Conservation (phyloP, 2,888 invertebrate genomes). For the Ormyrus labotus region DNA sequence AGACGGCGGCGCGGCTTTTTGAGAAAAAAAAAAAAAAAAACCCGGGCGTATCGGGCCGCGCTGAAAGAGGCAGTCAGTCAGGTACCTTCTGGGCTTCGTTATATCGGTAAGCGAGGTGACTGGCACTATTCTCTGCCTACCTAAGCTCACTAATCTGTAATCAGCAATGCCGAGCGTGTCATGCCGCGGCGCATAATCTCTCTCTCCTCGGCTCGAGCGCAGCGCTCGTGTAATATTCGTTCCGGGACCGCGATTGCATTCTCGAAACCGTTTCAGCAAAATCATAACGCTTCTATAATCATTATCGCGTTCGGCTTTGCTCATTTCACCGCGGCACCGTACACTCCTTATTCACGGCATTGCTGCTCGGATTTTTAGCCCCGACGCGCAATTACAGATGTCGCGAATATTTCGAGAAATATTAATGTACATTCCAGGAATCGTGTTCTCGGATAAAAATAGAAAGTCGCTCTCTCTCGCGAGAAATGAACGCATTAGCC, state of each 20-base stretch:
- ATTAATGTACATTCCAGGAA: too few species aligned
- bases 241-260: constrained; percentile 37
- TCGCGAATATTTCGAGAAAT: too few species aligned
- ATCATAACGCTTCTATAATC: constrained; percentile 42
- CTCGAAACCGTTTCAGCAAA: constrained; percentile 23
- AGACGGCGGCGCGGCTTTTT: neutral
- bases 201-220: neutral
- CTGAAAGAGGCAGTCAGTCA: constrained; percentile 48
- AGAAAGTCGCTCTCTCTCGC: too few species aligned
- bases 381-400: neutral
- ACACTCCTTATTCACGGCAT: neutral
- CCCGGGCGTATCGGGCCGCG: constrained; percentile 29
- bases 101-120: constrained; percentile 62
- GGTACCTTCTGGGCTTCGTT: constrained; percentile 58
- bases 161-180: constrained; percentile 65
- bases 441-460: too few species aligned
- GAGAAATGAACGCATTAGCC: too few species aligned
- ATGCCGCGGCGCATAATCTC: constrained; percentile 61
- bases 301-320: constrained; percentile 19
- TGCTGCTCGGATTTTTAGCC: constrained; percentile 37
- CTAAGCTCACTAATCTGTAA: constrained; percentile 63
- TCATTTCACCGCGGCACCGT: neutral
- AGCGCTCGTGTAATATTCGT: neutral
- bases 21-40: constrained; percentile 30
- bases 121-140: constrained; percentile 63